Evolutionary conservation across 2,888 invertebrate species (phyloP), one percentile per base, ranked within the genome.

Genomic region (Entomobrya proxima): DNA sequence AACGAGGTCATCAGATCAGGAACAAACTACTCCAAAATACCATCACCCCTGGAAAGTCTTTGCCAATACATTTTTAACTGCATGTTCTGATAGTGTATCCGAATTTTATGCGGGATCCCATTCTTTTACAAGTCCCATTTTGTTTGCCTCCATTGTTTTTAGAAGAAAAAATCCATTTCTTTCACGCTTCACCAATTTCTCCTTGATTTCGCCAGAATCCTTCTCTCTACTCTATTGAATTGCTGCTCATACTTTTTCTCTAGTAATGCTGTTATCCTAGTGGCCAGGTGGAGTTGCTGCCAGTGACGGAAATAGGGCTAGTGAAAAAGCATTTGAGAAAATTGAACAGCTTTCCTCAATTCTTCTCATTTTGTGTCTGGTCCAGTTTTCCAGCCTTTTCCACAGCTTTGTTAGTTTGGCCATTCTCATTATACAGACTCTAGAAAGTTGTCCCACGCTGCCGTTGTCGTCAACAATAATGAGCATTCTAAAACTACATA

Each of bases 251-350:
- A 35, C 40, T 11, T 21, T 27, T 9, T 58, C 30, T 30, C 32
- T 30, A n/a, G 6, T 50, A 21, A 4, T 50, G 50, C 5, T 50
- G 50, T 5, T 6, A n/a, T 18, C 5, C 50, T 18, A 21, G 18
- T 18, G 24, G 67, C 37, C 72, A 72, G 72, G 72, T 72, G 50
- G 44, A 30, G 30, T 30, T 27, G 47, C 30, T 30, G 27, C 72
- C n/a, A 72, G 47, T 15, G 44, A 47, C 72, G 44, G 72, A 72
- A 72, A 72, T 72, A 40, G 50, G 72, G 72, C 27, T 72, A 72
- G 50, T 72, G 72, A 50, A 72, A 72, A 72, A 30, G 30, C 72
- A 72, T 72, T 72, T 50, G 21, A 18, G 72, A 72, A 72, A 72
- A 72, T 72, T 72, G 72, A 72, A 72, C 72, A 47, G 50, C 72